Evolutionary conservation across 2,797 vertebrate species (phyloP).

Genomic region (Adrianichthys oophorus): DNA sequence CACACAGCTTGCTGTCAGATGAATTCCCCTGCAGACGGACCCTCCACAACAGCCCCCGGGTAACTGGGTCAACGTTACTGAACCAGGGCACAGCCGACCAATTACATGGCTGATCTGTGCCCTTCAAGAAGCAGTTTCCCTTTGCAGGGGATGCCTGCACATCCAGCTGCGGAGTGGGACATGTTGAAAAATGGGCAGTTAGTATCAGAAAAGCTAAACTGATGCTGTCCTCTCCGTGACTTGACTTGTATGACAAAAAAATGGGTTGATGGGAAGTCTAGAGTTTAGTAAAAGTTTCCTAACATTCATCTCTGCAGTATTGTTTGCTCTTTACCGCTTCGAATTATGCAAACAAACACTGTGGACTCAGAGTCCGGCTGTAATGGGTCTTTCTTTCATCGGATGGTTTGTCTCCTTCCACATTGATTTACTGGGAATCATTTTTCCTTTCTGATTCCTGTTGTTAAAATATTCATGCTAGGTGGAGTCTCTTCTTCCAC

Average conservation of each 20-base stretch:
- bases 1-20: conserved; percentile 15
- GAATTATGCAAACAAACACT: conserved; percentile 16
- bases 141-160: conserved; percentile 58
- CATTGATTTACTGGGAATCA: conserved; percentile 68
- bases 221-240: conserved; percentile 48
- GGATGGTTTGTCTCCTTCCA: conserved; percentile 54
- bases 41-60: conserved; percentile 41
- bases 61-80: conserved; percentile 66
- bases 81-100: conserved; percentile 62
- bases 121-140: conserved; percentile 63
- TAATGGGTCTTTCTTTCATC: conserved; percentile 31
- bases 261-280: conserved; percentile 20
- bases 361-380: conserved; percentile 11
- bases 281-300: conserved; percentile 10
- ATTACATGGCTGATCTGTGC: conserved; percentile 65
- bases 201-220: conserved; percentile 51
- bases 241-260: conserved; percentile 38
- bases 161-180: conserved; percentile 71
- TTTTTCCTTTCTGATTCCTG: conserved; percentile 74
- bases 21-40: conserved; percentile 36
- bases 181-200: conserved; percentile 69
- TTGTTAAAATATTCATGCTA: conserved; percentile 81
- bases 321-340: conserved; percentile 2
- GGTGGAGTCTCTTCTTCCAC: conserved; percentile 66
- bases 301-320: neutral